These are phyloP conservation scores for Anastrepha ludens DNA, from an alignment of 1,140 invertebrate genomes.

Conservation along the genomic window DNA sequence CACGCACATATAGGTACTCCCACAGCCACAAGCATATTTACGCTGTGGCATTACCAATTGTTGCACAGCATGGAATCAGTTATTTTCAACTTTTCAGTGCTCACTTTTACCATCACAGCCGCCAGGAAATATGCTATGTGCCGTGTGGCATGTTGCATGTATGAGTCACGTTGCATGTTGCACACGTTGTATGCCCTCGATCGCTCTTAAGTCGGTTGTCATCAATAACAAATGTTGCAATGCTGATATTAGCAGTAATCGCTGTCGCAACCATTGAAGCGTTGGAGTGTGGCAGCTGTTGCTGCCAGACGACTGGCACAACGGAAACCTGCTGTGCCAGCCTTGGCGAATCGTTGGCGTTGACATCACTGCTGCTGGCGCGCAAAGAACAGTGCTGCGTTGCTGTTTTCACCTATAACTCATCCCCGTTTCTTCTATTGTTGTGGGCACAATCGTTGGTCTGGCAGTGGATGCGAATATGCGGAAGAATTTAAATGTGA, in stretches of 20 bases:
- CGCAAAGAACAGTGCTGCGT: too few species aligned
- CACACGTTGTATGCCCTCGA: slow-evolving; percentile 29
- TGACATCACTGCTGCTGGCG: too few species aligned
- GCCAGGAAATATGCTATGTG: not conserved
- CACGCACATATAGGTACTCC: too few species aligned
- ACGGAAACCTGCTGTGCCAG: not conserved
- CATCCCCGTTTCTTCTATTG: not conserved
- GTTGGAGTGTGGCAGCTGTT: slow-evolving; percentile 32
- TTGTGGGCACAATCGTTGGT: not conserved
- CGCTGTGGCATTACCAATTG: not conserved
- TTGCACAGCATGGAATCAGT: slow-evolving; percentile 20
- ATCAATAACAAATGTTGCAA: slow-evolving; percentile 51
- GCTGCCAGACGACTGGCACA: not conserved
- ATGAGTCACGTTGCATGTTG: slow-evolving; percentile 46
- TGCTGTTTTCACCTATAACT: too few species aligned
- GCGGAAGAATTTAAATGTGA: not conserved
- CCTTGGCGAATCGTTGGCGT: too few species aligned
- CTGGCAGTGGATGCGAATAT: not conserved
- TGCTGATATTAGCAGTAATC: slow-evolving; percentile 46
- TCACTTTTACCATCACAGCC: slow-evolving; percentile 10
- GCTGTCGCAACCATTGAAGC: slow-evolving; percentile 7
- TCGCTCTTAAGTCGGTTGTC: slow-evolving; percentile 40
- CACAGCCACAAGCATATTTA: not conserved
- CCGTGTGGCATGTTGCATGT: slow-evolving; percentile 3
- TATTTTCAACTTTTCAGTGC: slow-evolving; percentile 54